Evolutionary conservation across 1,140 invertebrate species (phyloP), one percentile per base, ranked within the genome.

Genomic region (Plectrocnemia conspersa): DNA sequence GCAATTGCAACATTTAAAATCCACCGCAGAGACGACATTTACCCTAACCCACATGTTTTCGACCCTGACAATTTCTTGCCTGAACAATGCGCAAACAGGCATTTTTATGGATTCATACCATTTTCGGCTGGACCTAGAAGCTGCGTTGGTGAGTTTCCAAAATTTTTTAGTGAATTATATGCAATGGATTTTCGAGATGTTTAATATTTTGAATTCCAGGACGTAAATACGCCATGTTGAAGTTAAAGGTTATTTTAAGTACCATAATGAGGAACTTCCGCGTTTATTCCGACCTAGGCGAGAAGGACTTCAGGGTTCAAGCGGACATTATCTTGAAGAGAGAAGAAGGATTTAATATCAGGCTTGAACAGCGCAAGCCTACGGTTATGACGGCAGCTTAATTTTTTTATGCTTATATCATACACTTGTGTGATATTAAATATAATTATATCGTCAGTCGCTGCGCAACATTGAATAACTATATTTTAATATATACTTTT

Each of bases 31-130:
- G 69, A 78, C 7, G 82, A 91, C 58, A 78, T 84, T 56, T 96
- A 86, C 68, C 82, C 88, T 1, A 86, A 97, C 66, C 89, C 93
- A 0, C 77, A 88, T 23, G 78, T 74, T 46, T 97, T 94, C 68
- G 79, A 96, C 74, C 93, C 94, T 0, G 92, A 97, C 57, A 86
- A 93, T 66, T 97, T 97, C 77, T 73, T 92, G 36, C 85, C 88
- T 0, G 92, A 95, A 68, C 84, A 82, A 53, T 81, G 82, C 41
- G 80, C 84, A 44, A 82, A 82, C 65, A 76, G 91, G 66, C 85
- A 86, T 68, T 91, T 91, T 62, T 95, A 90, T 67, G 79, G 88
- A 18, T 94, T 85, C 63, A 84, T 94, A 49, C 91, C 91, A 1
- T 95, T 95, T 76, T 91, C 88, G 58, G 91, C 91, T 59, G 91